These are phyloP conservation scores for Steromphala cineraria DNA, from an alignment of 2,888 invertebrate genomes.

Conservation along the genomic window DNA sequence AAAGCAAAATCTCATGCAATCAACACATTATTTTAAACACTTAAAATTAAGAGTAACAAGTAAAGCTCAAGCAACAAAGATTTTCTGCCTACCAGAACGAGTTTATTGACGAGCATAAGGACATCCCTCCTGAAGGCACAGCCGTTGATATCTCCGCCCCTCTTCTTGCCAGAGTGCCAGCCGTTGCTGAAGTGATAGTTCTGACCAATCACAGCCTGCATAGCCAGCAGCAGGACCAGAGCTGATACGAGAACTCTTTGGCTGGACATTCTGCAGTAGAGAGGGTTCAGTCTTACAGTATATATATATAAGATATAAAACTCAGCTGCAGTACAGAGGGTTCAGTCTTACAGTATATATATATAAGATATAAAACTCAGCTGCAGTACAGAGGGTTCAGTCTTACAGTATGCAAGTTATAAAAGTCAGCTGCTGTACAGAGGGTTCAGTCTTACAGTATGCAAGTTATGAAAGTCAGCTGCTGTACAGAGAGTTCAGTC, in stretches of 20 bases:
- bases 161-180: conserved; percentile 69
- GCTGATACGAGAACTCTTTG: neutral
- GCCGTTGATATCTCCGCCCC: conserved; percentile 22
- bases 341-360: neutral
- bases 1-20: too few relatives aligned
- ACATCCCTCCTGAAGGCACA: conserved; percentile 56
- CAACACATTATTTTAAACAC: too few relatives aligned
- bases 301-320: too few relatives aligned
- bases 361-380: too few relatives aligned
- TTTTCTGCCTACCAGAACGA: conserved; percentile 51
- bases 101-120: conserved; percentile 47
- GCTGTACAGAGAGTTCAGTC: too few relatives aligned
- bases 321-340: neutral
- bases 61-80: too few relatives aligned
- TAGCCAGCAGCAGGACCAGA: neutral
- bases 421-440: too few relatives aligned
- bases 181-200: conserved; percentile 72
- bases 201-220: neutral
- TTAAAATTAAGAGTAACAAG: too few relatives aligned
- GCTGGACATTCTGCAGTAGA: neutral
- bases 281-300: neutral
- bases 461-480: too few relatives aligned
- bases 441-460: too few relatives aligned
- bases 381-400: too few relatives aligned
- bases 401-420: too few relatives aligned